Percentiles rank a stretch among this genome's conserved stretches.
Evolutionary conservation across 2,888 invertebrate species (phyloP).

Genomic region (Elysia crispata): DNA sequence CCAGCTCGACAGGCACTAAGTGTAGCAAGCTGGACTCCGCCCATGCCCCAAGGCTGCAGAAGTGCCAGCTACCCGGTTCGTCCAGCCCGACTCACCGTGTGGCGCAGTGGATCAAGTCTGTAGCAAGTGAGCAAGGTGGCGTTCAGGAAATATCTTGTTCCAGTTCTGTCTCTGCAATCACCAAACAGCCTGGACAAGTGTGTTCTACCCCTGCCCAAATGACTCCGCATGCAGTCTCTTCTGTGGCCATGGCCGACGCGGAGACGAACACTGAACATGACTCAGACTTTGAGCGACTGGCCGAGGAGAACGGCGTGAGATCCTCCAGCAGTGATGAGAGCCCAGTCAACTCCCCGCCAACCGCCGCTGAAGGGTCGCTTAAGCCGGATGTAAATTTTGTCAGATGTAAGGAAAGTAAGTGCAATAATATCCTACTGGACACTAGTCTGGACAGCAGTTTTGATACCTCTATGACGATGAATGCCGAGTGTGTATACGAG

Average conservation of each 20-base stretch:
- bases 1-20: slow-evolving; percentile 46
- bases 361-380: not conserved
- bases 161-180: not conserved
- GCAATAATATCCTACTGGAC: slow-evolving; percentile 23
- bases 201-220: not conserved
- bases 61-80: slow-evolving; percentile 61
- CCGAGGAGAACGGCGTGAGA: slow-evolving; percentile 45
- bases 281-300: slow-evolving; percentile 57
- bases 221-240: slow-evolving; percentile 21
- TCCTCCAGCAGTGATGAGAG: slow-evolving; percentile 40
- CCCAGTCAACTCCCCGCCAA: not conserved
- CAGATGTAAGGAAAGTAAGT: not conserved
- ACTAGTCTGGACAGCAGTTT: slow-evolving; percentile 62
- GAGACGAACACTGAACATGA: slow-evolving; percentile 60
- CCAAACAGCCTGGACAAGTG: not conserved
- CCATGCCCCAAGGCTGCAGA: slow-evolving; percentile 54
- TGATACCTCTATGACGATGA: slow-evolving; percentile 62
- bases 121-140: slow-evolving; percentile 60
- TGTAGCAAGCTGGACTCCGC: slow-evolving; percentile 51
- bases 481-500: slow-evolving; percentile 73
- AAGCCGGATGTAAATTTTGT: slow-evolving; percentile 18
- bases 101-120: slow-evolving; percentile 75
- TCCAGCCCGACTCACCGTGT: slow-evolving; percentile 69
- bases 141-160: slow-evolving; percentile 42
- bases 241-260: slow-evolving; percentile 54